phyloP scores from a whole-genome alignment of 1,140 invertebrate genomes.

The Anastrepha ludens region DNA sequence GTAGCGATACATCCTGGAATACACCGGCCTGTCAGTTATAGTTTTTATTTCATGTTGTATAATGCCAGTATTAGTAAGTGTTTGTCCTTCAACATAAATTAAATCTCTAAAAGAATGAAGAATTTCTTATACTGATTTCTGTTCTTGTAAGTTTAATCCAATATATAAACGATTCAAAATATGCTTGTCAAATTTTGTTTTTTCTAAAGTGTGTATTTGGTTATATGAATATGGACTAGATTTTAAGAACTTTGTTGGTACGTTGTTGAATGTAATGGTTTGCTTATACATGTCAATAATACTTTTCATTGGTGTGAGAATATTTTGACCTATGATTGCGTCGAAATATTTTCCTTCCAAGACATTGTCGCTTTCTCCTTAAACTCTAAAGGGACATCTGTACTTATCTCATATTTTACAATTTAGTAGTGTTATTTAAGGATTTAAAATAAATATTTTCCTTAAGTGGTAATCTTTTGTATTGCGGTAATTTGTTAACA shows the following conservation, averaged over 20 bases:
- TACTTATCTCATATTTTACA: slow-evolving; percentile 50
- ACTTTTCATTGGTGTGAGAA: slow-evolving; percentile 42
- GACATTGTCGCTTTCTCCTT: slow-evolving; percentile 9
- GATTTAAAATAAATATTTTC: not conserved
- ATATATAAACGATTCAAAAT: too few species aligned
- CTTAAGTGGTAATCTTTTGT: slow-evolving; percentile 11
- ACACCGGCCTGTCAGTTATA: too few species aligned
- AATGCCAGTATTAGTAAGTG: too few species aligned
- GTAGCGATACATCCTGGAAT: too few species aligned
- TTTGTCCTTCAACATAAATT: slow-evolving; percentile 48
- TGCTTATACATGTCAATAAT: slow-evolving; percentile 42
- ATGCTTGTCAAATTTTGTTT: not conserved
- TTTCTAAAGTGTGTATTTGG: slow-evolving; percentile 54
- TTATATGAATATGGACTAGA: slow-evolving; percentile 31
- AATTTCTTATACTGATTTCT: too few species aligned
- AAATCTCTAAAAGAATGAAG: too few species aligned
- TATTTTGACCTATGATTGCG: slow-evolving; percentile 52
- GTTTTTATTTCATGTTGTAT: too few species aligned
- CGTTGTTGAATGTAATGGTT: slow-evolving; percentile 26
- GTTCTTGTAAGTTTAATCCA: too few species aligned
- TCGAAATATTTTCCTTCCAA: slow-evolving; percentile 37
- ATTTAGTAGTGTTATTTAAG: not conserved
- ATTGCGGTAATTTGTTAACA: slow-evolving; percentile 2
- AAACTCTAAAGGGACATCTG: slow-evolving; percentile 46
- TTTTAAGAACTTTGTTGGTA: slow-evolving; percentile 34